A percentile compares a stretch with the other conserved stretches of the same genome.
phyloP scores from a whole-genome alignment of 2,888 invertebrate genomes.

The Caenorhabditis japonica region DNA sequence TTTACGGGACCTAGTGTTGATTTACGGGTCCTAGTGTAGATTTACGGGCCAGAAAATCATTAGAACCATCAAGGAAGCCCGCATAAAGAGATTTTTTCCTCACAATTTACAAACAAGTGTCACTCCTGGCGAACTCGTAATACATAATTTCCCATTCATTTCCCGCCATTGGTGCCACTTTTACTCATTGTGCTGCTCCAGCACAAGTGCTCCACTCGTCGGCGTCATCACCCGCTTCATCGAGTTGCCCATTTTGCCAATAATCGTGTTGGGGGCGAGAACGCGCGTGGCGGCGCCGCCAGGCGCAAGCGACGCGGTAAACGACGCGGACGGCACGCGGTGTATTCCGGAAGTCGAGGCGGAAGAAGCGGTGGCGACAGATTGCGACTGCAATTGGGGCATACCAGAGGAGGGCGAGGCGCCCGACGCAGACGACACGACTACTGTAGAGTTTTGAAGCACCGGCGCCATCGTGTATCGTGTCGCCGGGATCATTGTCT shows the following conservation, averaged over 20 bases:
- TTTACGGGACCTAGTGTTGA: no score
- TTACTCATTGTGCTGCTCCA: conserved; percentile 19
- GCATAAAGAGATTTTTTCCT: no score
- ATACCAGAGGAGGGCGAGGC: conserved; percentile 25
- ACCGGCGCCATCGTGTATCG: conserved; percentile 28
- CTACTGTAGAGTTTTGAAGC: conserved; percentile 1
- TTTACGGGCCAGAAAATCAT: no score
- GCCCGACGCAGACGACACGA: not conserved
- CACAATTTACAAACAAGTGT: no score
- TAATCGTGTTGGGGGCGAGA: no score
- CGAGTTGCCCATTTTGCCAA: no score
- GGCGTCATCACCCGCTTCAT: conserved; percentile 27
- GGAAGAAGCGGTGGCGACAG: not conserved
- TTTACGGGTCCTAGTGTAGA: no score
- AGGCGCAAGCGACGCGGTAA: not conserved
- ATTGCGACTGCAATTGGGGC: conserved; percentile 33
- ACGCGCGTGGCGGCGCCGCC: no score
- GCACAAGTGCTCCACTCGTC: conserved; percentile 17
- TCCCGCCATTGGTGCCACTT: no score
- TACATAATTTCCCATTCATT: no score
- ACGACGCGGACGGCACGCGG: not conserved
- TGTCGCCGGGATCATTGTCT: conserved; percentile 23
- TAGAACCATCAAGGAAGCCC: no score
- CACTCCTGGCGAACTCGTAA: no score
- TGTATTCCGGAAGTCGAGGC: not conserved